Evolutionary conservation across 2,888 invertebrate genomes (phyloP), one percentile per base, ranked within the genome.

Genomic region (Chymomyza caudatula): DNA sequence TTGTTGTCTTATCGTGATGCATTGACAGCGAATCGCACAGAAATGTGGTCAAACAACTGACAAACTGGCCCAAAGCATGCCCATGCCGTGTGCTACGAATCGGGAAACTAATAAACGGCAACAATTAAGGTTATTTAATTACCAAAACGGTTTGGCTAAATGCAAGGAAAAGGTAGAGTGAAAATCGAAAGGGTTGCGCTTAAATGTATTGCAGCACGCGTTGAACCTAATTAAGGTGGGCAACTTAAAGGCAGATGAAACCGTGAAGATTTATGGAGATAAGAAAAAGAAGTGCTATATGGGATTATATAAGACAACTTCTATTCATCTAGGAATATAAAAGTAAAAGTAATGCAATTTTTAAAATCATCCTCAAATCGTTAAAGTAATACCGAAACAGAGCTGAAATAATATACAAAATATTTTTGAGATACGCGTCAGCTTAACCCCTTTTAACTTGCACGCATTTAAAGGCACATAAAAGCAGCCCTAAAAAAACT

Each of bases 101-200:
- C 23, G 47, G 47, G 19, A 47, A 47, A 47, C 19, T 56, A 67
- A 69, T 25, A 44, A 69, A 63, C 63, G 56, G 13, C 56, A 29
- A 47, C 70, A 57, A 72, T 73, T 67, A 71, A 73, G 29, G 56
- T 49, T 53, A 71, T 53, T 71, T 73, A 67, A 73, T 68, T 68
- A 67, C 55, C 68, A 52, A 47, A 47, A 60, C 53, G 54, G 52
- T 47, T 47, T 47, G 47, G 19, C 19, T 47, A 17, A 44, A 44
- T 44, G 8, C 13, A 71, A 72, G 72, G 67, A 67, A 13, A 44
- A 47, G 47, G 19, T 5, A 15, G 47, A 47, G 19, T 47, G 19
- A 47, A 47, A 47, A 47, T 19, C 47, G 47, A 15, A 47, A 19
- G 47, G 15, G 11, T 19, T 47, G 15, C 29, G 3, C 29, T 17